Percentiles rank a stretch among this genome's conserved stretches.
These are phyloP conservation scores for Drosophila lutescens DNA, from an alignment of 2,888 invertebrate genomes.

Conservation along the genomic window DNA sequence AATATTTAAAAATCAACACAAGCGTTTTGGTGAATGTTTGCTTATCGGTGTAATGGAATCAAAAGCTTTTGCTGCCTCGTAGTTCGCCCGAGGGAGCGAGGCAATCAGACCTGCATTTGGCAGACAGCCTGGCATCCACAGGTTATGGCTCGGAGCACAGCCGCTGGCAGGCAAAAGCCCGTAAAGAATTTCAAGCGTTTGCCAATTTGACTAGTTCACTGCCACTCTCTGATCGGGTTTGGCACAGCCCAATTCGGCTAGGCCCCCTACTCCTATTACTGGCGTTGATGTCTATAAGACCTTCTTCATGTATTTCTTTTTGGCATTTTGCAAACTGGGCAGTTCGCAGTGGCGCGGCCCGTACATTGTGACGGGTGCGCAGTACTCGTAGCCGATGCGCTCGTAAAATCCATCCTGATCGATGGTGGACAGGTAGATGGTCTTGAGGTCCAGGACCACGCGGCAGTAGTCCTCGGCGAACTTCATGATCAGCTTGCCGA, in stretches of 20 bases:
- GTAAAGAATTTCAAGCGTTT: conserved; percentile 48
- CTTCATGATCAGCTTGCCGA: conserved; percentile 90
- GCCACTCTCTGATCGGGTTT: conserved; percentile 40
- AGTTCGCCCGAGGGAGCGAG: conserved; percentile 1
- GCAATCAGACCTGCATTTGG: conserved; percentile 6
- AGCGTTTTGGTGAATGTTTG: conserved; percentile 56
- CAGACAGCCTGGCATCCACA: conserved; percentile 24
- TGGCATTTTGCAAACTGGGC: conserved; percentile 82
- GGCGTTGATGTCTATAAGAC: conserved; percentile 81
- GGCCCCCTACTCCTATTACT: conserved; percentile 64
- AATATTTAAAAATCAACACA: conserved; percentile 80
- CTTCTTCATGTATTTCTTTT: conserved; percentile 85
- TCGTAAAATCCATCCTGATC: conserved; percentile 91
- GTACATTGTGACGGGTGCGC: conserved; percentile 89
- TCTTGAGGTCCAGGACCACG: conserved; percentile 86
- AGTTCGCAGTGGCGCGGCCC: conserved; percentile 85
- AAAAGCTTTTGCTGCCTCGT: conserved; percentile 53
- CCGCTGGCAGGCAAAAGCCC: conserved; percentile 49
- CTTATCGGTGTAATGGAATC: conserved; percentile 69
- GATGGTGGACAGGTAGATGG: conserved; percentile 89
- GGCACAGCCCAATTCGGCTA: conserved; percentile 38
- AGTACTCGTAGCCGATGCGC: conserved; percentile 89
- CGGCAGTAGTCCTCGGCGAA: conserved; percentile 91
- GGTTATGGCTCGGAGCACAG: conserved; percentile 38
- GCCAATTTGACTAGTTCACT: conserved; percentile 69